phyloP scores from a whole-genome alignment of 2,797 vertebrate genomes.

The Labroides dimidiatus region DNA sequence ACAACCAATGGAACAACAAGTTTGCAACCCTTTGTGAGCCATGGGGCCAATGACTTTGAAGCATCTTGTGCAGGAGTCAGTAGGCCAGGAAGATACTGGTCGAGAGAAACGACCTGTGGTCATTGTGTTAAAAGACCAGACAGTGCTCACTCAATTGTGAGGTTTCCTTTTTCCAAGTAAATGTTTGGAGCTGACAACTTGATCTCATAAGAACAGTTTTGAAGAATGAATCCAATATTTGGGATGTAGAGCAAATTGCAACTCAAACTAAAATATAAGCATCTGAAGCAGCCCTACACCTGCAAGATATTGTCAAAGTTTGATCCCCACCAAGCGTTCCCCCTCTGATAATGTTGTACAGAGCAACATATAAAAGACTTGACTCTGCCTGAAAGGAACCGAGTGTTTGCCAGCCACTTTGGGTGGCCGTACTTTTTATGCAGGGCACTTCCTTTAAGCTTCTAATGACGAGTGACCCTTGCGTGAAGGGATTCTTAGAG shows the following conservation, averaged over 20 bases:
- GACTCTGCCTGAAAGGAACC: constrained; percentile 72
- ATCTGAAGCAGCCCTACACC: constrained; percentile 4
- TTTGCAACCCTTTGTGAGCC: constrained; percentile 14
- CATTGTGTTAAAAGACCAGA: constrained; percentile 34
- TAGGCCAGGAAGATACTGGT: constrained; percentile 39
- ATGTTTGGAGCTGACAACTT: neutral
- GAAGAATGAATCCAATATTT: too few relatives aligned
- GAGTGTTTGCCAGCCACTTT: constrained; percentile 81
- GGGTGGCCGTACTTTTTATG: constrained; percentile 87
- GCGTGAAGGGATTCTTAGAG: constrained; percentile 85
- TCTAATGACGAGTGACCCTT: constrained; percentile 88
- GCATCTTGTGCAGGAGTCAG: constrained; percentile 50
- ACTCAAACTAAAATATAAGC: neutral
- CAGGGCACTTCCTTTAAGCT: constrained; percentile 81
- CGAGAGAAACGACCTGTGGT: constrained; percentile 40
- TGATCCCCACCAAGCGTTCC: constrained; percentile 37
- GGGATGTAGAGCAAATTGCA: neutral
- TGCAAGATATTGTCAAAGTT: constrained; percentile 19
- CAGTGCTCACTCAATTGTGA: constrained; percentile 4
- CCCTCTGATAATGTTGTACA: constrained; percentile 63
- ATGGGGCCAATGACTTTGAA: constrained; percentile 35
- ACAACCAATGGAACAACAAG: constrained; percentile 47
- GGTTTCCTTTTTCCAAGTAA: constrained; percentile 13
- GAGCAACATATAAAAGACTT: constrained; percentile 72
- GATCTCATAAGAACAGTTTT: neutral